phyloP scores from a whole-genome alignment of 2,797 vertebrate species.

The Hemibagrus guttatus region DNA sequence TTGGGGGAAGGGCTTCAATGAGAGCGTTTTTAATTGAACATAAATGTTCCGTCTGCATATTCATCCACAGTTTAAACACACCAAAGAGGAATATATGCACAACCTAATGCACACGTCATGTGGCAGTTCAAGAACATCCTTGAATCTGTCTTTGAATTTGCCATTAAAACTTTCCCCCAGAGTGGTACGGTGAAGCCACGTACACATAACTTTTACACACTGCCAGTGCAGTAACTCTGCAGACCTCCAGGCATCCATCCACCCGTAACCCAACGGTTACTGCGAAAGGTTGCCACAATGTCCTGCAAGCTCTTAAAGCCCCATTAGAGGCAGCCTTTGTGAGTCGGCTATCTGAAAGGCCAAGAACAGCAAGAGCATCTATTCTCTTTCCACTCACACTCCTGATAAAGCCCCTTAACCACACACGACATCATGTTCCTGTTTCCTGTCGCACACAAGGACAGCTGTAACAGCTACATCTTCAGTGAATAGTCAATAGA shows the following conservation, averaged over 20 bases:
- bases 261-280: background rate
- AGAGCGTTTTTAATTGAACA: conserved; percentile 11
- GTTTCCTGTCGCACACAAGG: conserved; percentile 3
- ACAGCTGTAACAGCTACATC: conserved; percentile 1
- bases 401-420: conserved; percentile 31
- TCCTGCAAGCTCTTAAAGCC: conserved; percentile 24
- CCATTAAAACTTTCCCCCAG: background rate
- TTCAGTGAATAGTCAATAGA: background rate
- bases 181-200: background rate
- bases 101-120: background rate
- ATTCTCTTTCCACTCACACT: conserved; percentile 10
- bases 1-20: background rate
- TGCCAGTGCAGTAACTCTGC: background rate
- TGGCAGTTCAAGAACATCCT: background rate
- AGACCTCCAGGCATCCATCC: background rate
- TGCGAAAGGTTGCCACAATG: conserved; percentile 37
- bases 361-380: conserved; percentile 18
- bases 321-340: conserved; percentile 30
- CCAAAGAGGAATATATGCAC: background rate
- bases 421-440: conserved; percentile 8
- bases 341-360: conserved; percentile 11
- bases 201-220: background rate
- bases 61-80: background rate
- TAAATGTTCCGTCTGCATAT: conserved; percentile 12
- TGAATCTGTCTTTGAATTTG: background rate